phyloP scores from a whole-genome alignment of 2,113 vertebrate species.

The Lynx canadensis region DNA sequence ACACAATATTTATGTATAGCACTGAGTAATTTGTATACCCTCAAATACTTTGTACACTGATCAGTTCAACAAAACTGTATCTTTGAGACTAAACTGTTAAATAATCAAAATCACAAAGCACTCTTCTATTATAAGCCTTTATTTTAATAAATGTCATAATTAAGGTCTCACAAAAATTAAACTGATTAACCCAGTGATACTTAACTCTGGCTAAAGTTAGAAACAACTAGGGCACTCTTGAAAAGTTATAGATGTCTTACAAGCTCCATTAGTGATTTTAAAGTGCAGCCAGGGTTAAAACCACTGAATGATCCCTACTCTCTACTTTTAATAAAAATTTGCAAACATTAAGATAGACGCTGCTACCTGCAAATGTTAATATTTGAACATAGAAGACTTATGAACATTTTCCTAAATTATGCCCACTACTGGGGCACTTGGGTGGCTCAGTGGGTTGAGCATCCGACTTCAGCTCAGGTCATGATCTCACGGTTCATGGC shows the following conservation, averaged over 20 bases:
- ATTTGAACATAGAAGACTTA: neutral
- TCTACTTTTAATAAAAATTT: constrained; percentile 34
- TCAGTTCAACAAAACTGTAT: neutral
- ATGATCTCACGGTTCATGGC: no score
- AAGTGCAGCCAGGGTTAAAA: neutral
- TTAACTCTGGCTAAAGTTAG: neutral
- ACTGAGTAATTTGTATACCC: neutral
- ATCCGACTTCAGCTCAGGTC: no score
- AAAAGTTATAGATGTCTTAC: neutral
- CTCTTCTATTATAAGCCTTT: neutral
- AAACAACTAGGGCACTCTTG: neutral
- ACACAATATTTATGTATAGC: neutral
- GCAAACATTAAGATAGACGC: neutral
- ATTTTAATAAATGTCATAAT: constrained; percentile 15
- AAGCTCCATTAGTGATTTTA: neutral
- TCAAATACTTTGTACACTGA: neutral
- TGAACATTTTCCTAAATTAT: neutral
- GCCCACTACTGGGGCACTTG: no score
- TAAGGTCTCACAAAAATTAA: neutral
- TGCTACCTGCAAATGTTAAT: neutral
- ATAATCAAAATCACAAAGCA: neutral
- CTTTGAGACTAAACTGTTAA: neutral
- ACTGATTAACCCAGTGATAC: neutral
- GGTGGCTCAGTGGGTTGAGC: no score
- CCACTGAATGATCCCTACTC: neutral